These are phyloP conservation scores for Stomorhina lunata DNA, from an alignment of 2,888 invertebrate genomes.

Conservation along the genomic window DNA sequence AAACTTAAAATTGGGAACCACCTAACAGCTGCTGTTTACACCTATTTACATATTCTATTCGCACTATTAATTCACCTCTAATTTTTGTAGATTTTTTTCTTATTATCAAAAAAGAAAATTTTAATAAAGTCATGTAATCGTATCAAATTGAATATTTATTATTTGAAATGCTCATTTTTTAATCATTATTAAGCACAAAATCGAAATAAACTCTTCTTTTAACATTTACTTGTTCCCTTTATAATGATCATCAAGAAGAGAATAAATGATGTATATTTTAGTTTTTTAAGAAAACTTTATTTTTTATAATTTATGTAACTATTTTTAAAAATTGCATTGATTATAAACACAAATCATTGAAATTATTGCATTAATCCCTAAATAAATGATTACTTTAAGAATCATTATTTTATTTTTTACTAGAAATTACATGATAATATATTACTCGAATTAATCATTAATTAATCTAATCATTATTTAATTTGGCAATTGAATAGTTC, in stretches of 20 bases:
- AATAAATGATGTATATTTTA: background rate
- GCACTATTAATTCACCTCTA: background rate
- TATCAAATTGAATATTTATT: too few species aligned
- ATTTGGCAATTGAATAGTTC: constrained; percentile 34
- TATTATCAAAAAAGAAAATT: background rate
- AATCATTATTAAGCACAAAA: constrained; percentile 8
- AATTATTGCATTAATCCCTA: background rate
- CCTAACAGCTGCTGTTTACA: background rate
- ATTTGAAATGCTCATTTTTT: background rate
- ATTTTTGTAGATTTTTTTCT: background rate
- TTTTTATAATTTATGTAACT: background rate
- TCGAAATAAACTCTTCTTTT: background rate
- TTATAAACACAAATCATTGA: background rate
- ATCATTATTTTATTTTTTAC: background rate
- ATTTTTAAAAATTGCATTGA: background rate
- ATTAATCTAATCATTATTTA: background rate
- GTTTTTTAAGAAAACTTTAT: background rate
- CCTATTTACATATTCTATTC: background rate
- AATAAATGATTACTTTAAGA: background rate
- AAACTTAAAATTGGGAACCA: background rate
- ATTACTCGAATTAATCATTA: background rate
- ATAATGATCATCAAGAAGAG: background rate
- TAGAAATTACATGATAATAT: background rate
- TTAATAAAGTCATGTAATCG: background rate
- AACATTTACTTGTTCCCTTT: background rate